phyloP scores from a whole-genome alignment of 2,113 vertebrate genomes.

The Heliornis fulica region DNA sequence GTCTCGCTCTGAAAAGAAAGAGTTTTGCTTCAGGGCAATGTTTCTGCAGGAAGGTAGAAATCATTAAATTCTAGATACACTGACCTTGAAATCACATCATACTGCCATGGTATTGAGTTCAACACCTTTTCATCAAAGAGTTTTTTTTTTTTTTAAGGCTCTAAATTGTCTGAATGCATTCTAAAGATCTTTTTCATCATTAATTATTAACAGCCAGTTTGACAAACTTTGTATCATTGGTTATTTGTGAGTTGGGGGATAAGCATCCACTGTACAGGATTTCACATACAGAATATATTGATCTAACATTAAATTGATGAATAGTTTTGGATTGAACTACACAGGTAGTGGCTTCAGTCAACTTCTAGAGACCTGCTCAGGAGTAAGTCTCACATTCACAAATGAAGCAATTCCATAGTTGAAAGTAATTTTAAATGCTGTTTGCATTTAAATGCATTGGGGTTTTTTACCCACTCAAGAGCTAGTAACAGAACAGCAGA shows the following conservation, averaged over 20 bases:
- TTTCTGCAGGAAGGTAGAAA: neutral
- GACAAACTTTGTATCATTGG: neutral
- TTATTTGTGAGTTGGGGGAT: neutral
- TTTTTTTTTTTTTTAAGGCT: neutral
- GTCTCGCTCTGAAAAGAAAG: neutral
- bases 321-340: neutral
- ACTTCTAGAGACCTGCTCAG: neutral
- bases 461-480: neutral
- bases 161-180: neutral
- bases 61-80: neutral
- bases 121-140: neutral
- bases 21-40: neutral
- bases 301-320: neutral
- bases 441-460: neutral
- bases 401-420: neutral
- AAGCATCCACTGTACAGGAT: neutral
- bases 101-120: neutral
- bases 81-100: neutral
- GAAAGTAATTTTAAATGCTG: neutral
- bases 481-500: neutral
- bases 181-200: neutral
- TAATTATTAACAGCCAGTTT: neutral
- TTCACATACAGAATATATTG: neutral
- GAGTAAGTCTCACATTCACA: neutral
- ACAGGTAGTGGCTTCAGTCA: neutral